These are phyloP conservation scores for Phyllostomus discolor DNA, from an alignment of 2,113 vertebrate genomes.

Conservation along the genomic window DNA sequence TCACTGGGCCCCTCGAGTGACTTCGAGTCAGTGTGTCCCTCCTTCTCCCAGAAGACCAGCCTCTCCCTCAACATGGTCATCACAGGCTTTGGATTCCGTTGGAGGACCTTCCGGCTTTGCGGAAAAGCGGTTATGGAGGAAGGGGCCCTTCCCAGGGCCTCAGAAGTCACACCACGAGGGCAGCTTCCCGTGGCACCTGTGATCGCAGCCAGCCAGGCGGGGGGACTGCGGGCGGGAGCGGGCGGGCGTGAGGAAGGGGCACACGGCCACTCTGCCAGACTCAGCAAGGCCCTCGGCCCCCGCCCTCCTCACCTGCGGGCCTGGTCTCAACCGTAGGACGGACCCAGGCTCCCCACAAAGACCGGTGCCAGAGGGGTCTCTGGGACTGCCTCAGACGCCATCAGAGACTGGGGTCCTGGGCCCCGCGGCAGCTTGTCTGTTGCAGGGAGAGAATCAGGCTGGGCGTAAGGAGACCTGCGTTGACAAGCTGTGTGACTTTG, in stretches of 20 bases:
- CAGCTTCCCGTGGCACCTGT: background rate
- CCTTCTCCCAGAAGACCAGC: background rate
- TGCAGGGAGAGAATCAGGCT: background rate
- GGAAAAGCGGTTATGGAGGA: background rate
- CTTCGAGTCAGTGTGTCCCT: background rate
- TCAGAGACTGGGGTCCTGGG: background rate
- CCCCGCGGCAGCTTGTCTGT: background rate
- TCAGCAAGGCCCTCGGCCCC: background rate
- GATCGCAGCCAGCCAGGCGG: background rate
- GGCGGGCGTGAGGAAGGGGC: rapidly evolving
- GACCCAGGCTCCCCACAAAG: background rate
- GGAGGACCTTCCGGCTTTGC: background rate
- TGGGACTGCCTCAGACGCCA: background rate
- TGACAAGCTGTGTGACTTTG: background rate
- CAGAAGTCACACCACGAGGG: background rate
- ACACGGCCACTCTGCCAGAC: background rate
- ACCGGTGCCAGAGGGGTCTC: background rate
- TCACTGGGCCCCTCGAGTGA: background rate
- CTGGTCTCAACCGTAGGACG: background rate
- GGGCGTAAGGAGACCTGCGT: background rate
- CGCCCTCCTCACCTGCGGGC: background rate
- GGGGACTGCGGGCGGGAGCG: background rate
- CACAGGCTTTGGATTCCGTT: background rate
- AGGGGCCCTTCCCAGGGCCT: background rate
- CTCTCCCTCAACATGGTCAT: background rate